These are phyloP conservation scores for Rhabdornis inornatus DNA, from an alignment of 2,113 vertebrate genomes.

Conservation along the genomic window DNA sequence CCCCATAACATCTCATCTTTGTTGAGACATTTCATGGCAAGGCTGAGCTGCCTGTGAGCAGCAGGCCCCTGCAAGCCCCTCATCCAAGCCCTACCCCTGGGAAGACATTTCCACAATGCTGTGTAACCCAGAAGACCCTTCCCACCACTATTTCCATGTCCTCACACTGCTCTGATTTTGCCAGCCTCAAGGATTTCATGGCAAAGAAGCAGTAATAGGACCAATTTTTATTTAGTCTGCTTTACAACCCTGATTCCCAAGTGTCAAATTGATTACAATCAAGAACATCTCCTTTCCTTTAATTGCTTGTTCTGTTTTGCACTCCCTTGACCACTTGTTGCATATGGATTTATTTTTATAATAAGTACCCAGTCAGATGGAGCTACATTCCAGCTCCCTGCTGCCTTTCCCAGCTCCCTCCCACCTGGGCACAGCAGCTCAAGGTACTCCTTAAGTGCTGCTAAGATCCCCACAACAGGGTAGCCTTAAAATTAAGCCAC, in stretches of 20 bases:
- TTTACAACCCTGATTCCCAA: not conserved
- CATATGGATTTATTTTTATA: not conserved
- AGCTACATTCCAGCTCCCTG: not conserved
- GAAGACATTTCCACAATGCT: accelerated
- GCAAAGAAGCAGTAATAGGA: not conserved
- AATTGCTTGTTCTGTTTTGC: not conserved
- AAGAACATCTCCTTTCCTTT: not conserved
- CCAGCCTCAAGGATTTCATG: not conserved
- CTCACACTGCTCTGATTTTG: not conserved
- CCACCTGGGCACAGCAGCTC: not conserved
- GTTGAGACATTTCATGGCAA: not conserved
- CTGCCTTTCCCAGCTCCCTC: not conserved
- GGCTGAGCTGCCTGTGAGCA: not conserved
- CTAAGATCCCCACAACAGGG: not conserved
- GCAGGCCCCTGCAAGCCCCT: not conserved
- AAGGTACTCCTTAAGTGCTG: not conserved
- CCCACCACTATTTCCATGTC: not conserved
- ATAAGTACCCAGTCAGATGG: too few relatives aligned
- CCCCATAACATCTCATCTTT: accelerated
- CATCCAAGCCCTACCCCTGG: not conserved
- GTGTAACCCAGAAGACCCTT: not conserved
- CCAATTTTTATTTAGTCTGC: not conserved
- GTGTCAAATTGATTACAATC: accelerated
- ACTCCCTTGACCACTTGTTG: not conserved
- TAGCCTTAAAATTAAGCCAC: not conserved